A percentile compares a stretch with the other conserved stretches of the same genome.
phyloP scores from a whole-genome alignment of 2,113 vertebrate genomes.

The Xerus inauris region DNA sequence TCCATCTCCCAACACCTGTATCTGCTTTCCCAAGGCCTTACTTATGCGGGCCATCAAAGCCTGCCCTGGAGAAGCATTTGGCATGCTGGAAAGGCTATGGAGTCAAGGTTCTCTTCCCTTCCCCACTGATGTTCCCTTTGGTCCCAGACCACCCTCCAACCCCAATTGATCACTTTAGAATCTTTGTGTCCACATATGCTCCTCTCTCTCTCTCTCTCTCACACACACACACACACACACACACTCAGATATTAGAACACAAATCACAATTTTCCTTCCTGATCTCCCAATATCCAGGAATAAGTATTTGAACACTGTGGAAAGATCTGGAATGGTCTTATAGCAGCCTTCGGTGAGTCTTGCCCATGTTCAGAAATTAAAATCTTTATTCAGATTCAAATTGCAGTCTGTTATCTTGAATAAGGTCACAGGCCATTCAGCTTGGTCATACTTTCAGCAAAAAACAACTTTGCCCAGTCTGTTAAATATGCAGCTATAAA shows the following conservation, averaged over 20 bases:
- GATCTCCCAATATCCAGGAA: background rate
- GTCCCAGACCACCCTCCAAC: background rate
- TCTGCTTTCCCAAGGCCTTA: background rate
- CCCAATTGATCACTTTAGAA: background rate
- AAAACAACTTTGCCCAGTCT: background rate
- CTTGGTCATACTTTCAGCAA: background rate
- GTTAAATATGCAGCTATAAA: background rate
- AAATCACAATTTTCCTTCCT: background rate
- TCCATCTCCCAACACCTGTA: background rate
- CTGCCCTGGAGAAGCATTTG: no score
- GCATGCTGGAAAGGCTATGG: background rate
- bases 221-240: background rate
- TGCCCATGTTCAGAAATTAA: background rate
- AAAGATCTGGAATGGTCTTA: background rate
- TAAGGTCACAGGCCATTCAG: background rate
- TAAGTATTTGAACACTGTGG: background rate
- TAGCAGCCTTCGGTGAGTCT: background rate
- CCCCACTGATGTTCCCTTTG: background rate
- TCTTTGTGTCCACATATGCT: background rate
- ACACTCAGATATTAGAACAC: background rate
- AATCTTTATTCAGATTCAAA: background rate
- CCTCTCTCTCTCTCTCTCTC: no score
- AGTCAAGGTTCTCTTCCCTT: background rate
- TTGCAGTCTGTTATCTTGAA: background rate
- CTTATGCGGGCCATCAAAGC: fast-evolving